These are phyloP conservation scores for Marisa cornuarietis DNA, from an alignment of 1,140 invertebrate species.

Conservation along the genomic window DNA sequence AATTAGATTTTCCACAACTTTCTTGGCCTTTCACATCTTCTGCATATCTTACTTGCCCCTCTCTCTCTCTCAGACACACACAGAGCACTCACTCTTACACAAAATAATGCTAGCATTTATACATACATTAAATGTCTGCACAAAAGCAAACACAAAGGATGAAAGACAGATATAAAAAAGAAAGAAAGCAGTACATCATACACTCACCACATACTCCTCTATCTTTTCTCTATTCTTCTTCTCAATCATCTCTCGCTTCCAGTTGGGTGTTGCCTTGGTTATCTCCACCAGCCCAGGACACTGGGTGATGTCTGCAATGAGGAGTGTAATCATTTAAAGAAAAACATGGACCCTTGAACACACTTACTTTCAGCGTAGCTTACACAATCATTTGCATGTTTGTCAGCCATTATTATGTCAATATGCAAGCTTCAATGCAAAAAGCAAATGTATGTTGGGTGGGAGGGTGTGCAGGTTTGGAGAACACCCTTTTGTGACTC, in stretches of 20 bases:
- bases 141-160: not conserved
- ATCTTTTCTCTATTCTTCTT: constrained; percentile 60
- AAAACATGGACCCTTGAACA: no score
- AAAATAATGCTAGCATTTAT: not conserved
- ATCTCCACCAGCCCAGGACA: constrained; percentile 55
- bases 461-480: no score
- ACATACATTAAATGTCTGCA: not conserved
- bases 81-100: not conserved
- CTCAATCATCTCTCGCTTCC: constrained; percentile 58
- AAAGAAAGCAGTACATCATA: no score
- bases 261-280: constrained; percentile 48
- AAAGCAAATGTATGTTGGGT: no score
- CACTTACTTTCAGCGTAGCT: no score
- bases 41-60: not conserved
- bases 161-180: not conserved
- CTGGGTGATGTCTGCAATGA: constrained; percentile 49
- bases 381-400: no score
- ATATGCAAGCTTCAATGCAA: no score
- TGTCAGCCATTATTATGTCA: no score
- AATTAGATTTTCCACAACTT: not conserved
- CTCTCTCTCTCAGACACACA: not conserved
- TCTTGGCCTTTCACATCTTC: not conserved
- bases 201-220: constrained; percentile 49
- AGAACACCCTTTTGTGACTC: no score
- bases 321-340: no score